Evolutionary conservation across 2,113 vertebrate species (phyloP).

Genomic region (Thamnophis sirtalis): DNA sequence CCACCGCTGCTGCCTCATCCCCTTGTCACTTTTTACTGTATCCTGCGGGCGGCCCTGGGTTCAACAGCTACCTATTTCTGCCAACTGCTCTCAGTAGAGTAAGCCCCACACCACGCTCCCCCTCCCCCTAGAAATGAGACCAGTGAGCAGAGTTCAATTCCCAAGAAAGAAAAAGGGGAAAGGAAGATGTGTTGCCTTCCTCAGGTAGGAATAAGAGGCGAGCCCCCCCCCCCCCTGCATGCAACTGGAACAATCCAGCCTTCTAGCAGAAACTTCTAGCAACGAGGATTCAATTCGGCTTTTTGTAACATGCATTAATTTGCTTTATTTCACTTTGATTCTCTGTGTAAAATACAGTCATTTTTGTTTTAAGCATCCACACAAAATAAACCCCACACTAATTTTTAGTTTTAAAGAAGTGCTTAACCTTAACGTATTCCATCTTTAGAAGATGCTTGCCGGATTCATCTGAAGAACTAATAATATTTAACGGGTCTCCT

Average conservation of each 20-base stretch:
- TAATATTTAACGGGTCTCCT: slow-evolving; percentile 77
- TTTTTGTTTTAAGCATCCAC: neutral
- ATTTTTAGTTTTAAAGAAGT: neutral
- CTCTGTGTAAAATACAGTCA: neutral
- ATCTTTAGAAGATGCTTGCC: slow-evolving; percentile 89
- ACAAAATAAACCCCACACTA: neutral
- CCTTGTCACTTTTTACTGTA: neutral
- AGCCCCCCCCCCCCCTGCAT: neutral
- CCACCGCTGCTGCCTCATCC: neutral
- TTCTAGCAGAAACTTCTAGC: neutral
- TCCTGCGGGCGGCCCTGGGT: neutral
- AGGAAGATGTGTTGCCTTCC: neutral
- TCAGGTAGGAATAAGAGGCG: neutral
- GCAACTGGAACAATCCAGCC: neutral
- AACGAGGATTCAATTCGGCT: neutral
- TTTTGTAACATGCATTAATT: neutral
- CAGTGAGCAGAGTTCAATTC: neutral
- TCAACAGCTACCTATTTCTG: neutral
- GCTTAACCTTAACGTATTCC: slow-evolving; percentile 82
- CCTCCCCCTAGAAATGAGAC: neutral
- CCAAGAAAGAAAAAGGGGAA: neutral
- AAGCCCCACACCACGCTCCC: neutral
- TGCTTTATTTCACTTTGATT: neutral
- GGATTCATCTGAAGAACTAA: slow-evolving; percentile 80
- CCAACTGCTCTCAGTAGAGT: neutral